Evolutionary conservation across 2,113 vertebrate genomes (phyloP).

Genomic region (Rhinopithecus roxellana): DNA sequence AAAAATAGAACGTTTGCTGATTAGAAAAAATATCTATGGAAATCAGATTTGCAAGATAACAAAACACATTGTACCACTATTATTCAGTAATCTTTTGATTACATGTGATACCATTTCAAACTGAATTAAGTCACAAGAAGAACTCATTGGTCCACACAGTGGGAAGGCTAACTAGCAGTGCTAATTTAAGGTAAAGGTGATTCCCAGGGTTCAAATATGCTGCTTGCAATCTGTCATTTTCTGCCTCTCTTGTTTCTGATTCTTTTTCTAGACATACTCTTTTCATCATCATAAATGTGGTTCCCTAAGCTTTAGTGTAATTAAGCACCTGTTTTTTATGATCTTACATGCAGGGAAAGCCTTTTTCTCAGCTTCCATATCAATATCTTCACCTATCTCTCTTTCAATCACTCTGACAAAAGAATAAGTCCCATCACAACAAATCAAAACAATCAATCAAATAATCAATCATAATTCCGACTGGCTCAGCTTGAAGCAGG

Average conservation of each 20-base stretch:
- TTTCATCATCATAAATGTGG: neutral
- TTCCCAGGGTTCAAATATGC: neutral
- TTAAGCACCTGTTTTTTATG: neutral
- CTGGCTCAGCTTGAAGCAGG: neutral
- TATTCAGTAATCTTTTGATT: neutral
- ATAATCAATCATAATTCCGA: neutral
- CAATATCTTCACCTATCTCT: neutral
- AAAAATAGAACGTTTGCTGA: neutral
- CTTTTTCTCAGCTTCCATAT: neutral
- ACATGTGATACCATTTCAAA: neutral
- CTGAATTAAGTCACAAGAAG: neutral
- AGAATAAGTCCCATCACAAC: neutral
- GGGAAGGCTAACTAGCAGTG: neutral
- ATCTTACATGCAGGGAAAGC: neutral
- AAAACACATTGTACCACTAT: neutral
- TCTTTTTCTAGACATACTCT: neutral
- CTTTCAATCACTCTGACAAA: neutral
- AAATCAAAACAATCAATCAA: neutral
- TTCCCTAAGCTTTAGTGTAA: neutral
- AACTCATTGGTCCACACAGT: too few relatives aligned
- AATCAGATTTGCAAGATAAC: neutral
- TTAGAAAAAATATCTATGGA: neutral
- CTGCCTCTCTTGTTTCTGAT: neutral
- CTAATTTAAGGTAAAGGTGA: neutral
- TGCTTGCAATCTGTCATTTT: neutral